These are phyloP conservation scores for Druceiella hillmani DNA, from an alignment of 2,888 invertebrate genomes.

Conservation along the genomic window DNA sequence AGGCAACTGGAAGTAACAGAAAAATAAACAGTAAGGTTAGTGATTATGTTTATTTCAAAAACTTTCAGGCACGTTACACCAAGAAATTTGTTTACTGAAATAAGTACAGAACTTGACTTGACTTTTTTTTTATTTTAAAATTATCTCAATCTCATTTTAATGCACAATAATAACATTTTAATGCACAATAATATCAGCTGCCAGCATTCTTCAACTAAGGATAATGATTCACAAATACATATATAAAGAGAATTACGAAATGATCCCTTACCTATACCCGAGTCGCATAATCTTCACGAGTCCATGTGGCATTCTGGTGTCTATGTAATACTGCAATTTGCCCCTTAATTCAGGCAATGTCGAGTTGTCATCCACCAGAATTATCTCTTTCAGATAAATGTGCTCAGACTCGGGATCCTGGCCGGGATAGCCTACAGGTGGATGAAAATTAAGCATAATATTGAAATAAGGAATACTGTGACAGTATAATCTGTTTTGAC, in stretches of 20 bases:
- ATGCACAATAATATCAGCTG: constrained; percentile 4
- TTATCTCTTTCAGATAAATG: constrained; percentile 78
- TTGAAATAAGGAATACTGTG: too few relatives aligned
- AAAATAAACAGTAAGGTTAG: too few relatives aligned
- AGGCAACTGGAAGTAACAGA: too few relatives aligned
- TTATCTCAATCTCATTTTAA: too few relatives aligned
- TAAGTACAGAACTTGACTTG: too few relatives aligned
- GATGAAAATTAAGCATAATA: background rate
- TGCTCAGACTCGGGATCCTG: constrained; percentile 39
- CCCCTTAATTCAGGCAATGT: constrained; percentile 68
- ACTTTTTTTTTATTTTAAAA: too few relatives aligned
- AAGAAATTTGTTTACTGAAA: too few relatives aligned
- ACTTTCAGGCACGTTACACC: too few relatives aligned
- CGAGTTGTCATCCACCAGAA: constrained; percentile 92
- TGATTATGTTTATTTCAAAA: too few relatives aligned
- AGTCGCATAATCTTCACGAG: constrained; percentile 63
- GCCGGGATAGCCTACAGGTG: constrained; percentile 36
- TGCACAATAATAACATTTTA: too few relatives aligned
- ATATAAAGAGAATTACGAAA: background rate
- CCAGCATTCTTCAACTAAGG: constrained; percentile 1
- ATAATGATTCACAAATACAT: background rate
- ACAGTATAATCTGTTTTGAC: too few relatives aligned
- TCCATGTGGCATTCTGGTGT: constrained; percentile 61
- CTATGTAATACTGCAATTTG: constrained; percentile 74
- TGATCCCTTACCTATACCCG: constrained; percentile 52